phyloP scores from a whole-genome alignment of 2,888 invertebrate genomes.

The Polyploca ridens region DNA sequence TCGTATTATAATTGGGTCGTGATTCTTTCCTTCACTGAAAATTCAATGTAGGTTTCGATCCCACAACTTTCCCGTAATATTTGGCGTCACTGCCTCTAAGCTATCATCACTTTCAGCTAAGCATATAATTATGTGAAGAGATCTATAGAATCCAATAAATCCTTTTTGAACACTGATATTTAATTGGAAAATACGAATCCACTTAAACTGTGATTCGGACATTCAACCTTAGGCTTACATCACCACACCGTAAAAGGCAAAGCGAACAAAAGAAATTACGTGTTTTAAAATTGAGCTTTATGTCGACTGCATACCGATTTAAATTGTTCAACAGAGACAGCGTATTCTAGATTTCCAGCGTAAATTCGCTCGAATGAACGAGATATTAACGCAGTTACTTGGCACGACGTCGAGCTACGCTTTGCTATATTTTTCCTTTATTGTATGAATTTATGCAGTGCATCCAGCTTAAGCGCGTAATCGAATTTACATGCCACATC shows the following conservation, averaged over 20 bases:
- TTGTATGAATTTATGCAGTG: constrained; percentile 7
- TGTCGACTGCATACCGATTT: neutral
- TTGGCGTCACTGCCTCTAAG: no score
- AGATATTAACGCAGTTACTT: constrained; percentile 4
- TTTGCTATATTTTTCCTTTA: constrained; percentile 1
- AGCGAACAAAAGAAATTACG: neutral
- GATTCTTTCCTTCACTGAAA: no score
- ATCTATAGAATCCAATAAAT: no score
- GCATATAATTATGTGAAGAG: no score
- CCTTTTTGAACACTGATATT: no score
- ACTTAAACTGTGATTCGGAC: no score
- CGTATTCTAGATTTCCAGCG: neutral
- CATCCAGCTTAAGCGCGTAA: neutral
- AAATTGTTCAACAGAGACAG: neutral
- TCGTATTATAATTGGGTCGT: no score
- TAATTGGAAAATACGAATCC: no score
- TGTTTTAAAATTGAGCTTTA: neutral
- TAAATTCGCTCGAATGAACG: constrained; percentile 5
- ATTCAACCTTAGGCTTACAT: no score
- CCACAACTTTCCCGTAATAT: no score
- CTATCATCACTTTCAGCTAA: no score
- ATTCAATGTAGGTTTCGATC: no score
- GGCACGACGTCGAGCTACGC: neutral
- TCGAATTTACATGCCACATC: constrained; percentile 4
- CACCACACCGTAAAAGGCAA: neutral